A percentile compares a stretch with the other conserved stretches of the same genome.
phyloP scores from a whole-genome alignment of 2,113 vertebrate genomes.

The Tachysurus fulvidraco region DNA sequence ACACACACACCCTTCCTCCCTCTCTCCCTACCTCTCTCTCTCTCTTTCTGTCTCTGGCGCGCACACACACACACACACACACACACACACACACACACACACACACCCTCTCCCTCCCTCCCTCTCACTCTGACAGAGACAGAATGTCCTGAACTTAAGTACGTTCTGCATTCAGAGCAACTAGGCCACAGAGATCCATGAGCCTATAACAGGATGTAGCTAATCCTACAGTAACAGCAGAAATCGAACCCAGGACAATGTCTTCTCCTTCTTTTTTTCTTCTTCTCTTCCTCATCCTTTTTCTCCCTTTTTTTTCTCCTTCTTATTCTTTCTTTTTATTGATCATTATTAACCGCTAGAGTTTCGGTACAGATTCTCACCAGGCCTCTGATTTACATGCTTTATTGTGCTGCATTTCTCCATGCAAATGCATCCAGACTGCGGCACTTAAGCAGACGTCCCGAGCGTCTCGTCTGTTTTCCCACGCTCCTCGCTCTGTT shows the following conservation, averaged over 20 bases:
- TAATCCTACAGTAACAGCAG: not conserved
- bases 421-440: not conserved
- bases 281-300: not conserved
- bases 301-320: not conserved
- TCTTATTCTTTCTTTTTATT: not conserved
- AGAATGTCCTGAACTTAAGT: slow-evolving; percentile 17
- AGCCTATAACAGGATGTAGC: not conserved
- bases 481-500: not conserved
- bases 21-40: too few species aligned
- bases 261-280: too few species aligned
- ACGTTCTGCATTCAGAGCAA: not conserved
- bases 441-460: not conserved
- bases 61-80: not conserved
- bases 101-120: not conserved
- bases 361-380: not conserved
- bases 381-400: not conserved
- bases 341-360: not conserved
- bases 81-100: not conserved
- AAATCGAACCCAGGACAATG: not conserved
- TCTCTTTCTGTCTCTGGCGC: too few species aligned
- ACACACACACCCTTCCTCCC: too few species aligned
- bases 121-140: not conserved
- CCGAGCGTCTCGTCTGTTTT: not conserved
- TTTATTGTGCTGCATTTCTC: not conserved
- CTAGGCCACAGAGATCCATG: not conserved